Conservation (phyloP, 2,797 vertebrate genomes). For the Atherinosoma microstoma region DNA sequence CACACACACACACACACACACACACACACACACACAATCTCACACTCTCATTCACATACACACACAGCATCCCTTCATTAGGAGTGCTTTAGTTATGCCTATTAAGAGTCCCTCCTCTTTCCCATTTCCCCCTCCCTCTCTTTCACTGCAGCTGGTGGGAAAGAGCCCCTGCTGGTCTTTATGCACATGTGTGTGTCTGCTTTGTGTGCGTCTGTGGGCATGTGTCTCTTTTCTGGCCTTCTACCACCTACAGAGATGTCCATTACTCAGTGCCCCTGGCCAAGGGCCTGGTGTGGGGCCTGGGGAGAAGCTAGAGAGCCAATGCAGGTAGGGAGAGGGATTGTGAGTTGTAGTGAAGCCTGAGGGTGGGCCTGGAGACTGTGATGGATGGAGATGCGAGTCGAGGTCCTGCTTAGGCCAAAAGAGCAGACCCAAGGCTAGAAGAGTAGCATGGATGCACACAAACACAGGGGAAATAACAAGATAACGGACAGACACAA, state of each 20-base stretch:
- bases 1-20: constrained; percentile 46
- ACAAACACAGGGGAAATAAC: constrained; percentile 80
- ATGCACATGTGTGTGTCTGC: constrained; percentile 41
- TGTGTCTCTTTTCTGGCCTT: constrained; percentile 65
- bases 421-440: constrained; percentile 70
- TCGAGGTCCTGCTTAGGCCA: constrained; percentile 70
- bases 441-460: constrained; percentile 45
- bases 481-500: constrained; percentile 29
- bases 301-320: constrained; percentile 79
- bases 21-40: constrained; percentile 9
- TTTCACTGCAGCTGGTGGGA: constrained; percentile 86
- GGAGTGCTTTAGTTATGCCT: constrained; percentile 83
- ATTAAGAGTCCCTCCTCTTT: constrained; percentile 82
- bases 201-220: constrained; percentile 60
- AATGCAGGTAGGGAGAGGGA: constrained; percentile 81
- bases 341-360: constrained; percentile 56
- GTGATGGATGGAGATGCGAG: constrained; percentile 80
- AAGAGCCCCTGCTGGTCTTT: constrained; percentile 78
- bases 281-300: constrained; percentile 67
- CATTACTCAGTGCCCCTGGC: constrained; percentile 88
- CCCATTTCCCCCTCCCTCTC: constrained; percentile 80
- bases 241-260: constrained; percentile 80
- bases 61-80: constrained; percentile 74
- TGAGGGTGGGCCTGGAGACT: constrained; percentile 72
- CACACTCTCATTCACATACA: constrained; percentile 40